These are phyloP conservation scores for Hippolais icterina DNA, from an alignment of 2,113 vertebrate species.

Conservation along the genomic window DNA sequence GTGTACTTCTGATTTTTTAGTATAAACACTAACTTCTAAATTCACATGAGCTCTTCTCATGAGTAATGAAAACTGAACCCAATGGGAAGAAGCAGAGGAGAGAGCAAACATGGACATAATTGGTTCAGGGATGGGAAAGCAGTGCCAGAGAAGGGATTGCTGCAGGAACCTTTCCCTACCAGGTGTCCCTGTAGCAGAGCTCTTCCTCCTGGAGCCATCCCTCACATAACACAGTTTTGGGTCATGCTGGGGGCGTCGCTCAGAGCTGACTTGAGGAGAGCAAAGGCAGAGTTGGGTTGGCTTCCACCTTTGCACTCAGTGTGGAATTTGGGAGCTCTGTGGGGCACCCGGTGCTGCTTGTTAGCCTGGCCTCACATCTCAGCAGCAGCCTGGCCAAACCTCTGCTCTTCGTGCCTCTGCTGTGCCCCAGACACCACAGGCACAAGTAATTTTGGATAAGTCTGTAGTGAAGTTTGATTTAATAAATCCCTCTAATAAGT, in stretches of 20 bases:
- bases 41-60: neutral
- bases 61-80: neutral
- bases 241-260: neutral
- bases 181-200: neutral
- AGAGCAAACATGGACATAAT: neutral
- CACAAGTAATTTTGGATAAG: neutral
- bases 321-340: neutral
- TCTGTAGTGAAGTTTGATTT: conserved; percentile 15
- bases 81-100: neutral
- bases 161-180: neutral
- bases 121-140: neutral
- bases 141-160: neutral
- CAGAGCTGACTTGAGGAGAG: neutral
- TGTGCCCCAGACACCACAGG: conserved; percentile 4
- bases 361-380: conserved; percentile 8
- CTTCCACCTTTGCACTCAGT: neutral
- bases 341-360: neutral
- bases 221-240: neutral
- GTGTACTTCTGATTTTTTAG: neutral
- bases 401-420: neutral
- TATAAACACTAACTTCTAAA: neutral
- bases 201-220: neutral
- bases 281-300: rapidly evolving
- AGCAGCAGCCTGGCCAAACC: neutral
- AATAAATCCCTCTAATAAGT: conserved; percentile 51